These are phyloP conservation scores for Phorcus lineatus DNA, from an alignment of 2,888 invertebrate species.

Conservation along the genomic window DNA sequence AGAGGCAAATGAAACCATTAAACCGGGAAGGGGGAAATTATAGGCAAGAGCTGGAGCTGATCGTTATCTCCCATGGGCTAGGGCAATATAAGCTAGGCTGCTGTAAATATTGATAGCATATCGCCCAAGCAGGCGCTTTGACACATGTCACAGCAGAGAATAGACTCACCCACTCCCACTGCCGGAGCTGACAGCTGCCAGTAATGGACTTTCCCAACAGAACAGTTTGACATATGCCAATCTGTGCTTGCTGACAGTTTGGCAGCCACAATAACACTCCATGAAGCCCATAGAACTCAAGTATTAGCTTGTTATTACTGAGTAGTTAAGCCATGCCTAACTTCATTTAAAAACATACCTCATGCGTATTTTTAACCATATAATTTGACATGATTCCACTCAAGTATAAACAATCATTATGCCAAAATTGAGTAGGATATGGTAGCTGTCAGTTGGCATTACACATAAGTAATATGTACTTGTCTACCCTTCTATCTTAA, in stretches of 20 bases:
- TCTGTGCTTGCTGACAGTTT: slow-evolving; percentile 14
- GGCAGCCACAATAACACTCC: slow-evolving; percentile 23
- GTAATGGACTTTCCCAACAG: neutral
- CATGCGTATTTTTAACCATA: neutral
- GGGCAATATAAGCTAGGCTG: neutral
- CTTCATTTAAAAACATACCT: slow-evolving; percentile 1
- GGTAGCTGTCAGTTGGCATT: neutral
- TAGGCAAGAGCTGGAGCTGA: neutral
- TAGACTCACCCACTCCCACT: slow-evolving; percentile 12
- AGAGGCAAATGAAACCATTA: slow-evolving; percentile 10
- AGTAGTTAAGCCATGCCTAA: slow-evolving; percentile 8
- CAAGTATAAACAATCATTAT: neutral
- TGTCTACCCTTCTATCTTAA: too few relatives aligned
- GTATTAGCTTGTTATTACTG: slow-evolving; percentile 15
- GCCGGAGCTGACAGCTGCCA: slow-evolving; percentile 16
- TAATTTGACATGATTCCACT: slow-evolving; percentile 2
- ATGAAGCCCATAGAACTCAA: slow-evolving; percentile 1
- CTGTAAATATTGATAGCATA: slow-evolving; percentile 23
- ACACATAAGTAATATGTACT: too few relatives aligned
- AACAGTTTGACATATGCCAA: slow-evolving; percentile 23
- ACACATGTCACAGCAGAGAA: slow-evolving; percentile 22
- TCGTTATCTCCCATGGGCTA: neutral
- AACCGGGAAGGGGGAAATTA: neutral
- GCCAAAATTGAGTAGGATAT: neutral
- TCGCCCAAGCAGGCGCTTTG: slow-evolving; percentile 7